Conservation (phyloP, 2,113 vertebrate species). For the Cygnus atratus region DNA sequence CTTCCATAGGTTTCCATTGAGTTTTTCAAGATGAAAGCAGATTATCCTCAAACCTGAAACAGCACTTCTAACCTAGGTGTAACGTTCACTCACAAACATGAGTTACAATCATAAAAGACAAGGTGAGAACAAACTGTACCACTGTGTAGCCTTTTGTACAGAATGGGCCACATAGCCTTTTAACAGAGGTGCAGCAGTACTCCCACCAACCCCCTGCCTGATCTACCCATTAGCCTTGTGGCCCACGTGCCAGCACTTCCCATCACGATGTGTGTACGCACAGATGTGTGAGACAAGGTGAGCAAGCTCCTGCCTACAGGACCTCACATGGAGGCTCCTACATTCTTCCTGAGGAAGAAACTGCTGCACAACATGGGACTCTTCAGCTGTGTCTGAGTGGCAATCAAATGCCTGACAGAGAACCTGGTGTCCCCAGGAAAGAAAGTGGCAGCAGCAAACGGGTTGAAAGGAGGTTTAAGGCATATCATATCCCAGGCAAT, state of each 20-base stretch:
- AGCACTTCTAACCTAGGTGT: neutral
- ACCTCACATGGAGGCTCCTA: neutral
- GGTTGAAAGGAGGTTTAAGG: neutral
- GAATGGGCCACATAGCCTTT: neutral
- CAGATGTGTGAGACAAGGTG: neutral
- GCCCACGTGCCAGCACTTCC: neutral
- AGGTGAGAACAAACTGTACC: neutral
- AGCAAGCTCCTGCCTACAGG: neutral
- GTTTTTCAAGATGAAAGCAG: neutral
- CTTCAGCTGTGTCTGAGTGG: neutral
- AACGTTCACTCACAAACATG: neutral
- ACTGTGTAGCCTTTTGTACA: neutral
- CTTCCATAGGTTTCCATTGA: neutral
- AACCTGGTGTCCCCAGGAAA: neutral
- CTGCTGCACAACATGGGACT: neutral
- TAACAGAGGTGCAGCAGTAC: neutral
- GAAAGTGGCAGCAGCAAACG: neutral
- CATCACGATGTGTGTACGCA: accelerated
- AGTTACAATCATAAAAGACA: neutral
- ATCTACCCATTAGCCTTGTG: accelerated
- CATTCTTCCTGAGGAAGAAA: too few species aligned
- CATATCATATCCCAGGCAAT: neutral
- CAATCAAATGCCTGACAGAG: neutral
- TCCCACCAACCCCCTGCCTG: neutral
- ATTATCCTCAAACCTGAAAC: neutral